Evolutionary conservation across 2,113 vertebrate genomes (phyloP), one percentile per base, ranked within the genome.

Genomic region (Orientallactaga bullata): DNA sequence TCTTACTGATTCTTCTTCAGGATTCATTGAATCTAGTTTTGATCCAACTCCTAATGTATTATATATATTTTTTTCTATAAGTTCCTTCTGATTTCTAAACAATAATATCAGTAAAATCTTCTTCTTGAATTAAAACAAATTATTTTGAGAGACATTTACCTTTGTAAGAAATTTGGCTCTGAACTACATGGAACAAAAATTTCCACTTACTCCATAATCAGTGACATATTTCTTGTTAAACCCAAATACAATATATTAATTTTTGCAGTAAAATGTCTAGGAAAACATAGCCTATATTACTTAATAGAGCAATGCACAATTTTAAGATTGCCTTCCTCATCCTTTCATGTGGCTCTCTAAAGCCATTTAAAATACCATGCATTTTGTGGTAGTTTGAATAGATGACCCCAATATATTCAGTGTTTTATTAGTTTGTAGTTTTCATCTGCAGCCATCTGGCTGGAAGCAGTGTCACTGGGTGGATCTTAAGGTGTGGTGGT

Each of bases 291-390:
- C 58, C 5, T 74, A 58, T 72, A 39, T 71, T 90, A 74, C 63
- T 83, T 96, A 88, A 90, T 74, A 55, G 39, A 88, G 16, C 93
- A 95, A 95, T 61, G 11, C 37, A 94, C 9, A 93, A 66, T 93
- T 95, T 94, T 28, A 93, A 96, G 69, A 84, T 74, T 85, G 47
- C 5, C 35, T 63, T 87, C 35, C 1, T 26, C 79, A 51, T 93
- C 94, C 69, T 87, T 94, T 32, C n/a, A 68, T 94, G 42, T 35
- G 76, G 30, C 8, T 95, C 18, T 95, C 32, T 68, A 95, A 65
- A 93, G 26, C 12, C 84, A n/a, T 91, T 89, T 93, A 92, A 89
- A 94, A 94, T 65, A 24, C 42, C 24, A 60, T 42, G n/a, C 3
- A 28, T 92, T 79, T n/a, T n/a, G n/a, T n/a, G n/a, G n/a, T n/a